Conservation (phyloP, 2,113 vertebrate genomes). For the Mionectes macconnelli region DNA sequence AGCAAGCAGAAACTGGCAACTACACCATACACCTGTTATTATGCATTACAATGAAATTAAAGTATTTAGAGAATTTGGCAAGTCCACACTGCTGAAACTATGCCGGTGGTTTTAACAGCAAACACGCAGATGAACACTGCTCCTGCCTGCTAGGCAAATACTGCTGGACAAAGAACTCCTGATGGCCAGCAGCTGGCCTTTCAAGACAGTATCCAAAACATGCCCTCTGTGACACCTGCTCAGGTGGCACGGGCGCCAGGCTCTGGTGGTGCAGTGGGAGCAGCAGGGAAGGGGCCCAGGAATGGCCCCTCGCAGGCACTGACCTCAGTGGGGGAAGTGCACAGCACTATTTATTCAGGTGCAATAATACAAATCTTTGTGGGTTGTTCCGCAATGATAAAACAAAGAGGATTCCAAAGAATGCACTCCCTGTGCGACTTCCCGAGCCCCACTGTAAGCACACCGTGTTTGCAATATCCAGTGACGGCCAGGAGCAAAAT, state of each 20-base stretch:
- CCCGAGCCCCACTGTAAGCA: constrained; percentile 57
- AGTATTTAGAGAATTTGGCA: constrained; percentile 80
- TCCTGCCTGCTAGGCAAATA: constrained; percentile 51
- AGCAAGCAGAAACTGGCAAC: constrained; percentile 58
- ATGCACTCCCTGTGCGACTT: constrained; percentile 79
- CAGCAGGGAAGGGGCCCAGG: constrained; percentile 24
- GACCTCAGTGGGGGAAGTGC: constrained; percentile 79
- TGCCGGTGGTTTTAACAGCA: constrained; percentile 44
- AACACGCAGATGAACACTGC: constrained; percentile 26
- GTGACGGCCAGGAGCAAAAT: constrained; percentile 53
- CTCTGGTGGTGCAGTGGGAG: constrained; percentile 32
- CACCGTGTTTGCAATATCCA: neutral
- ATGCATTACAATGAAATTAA: constrained; percentile 76
- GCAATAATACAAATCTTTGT: constrained; percentile 84
- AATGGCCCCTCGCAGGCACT: constrained; percentile 24
- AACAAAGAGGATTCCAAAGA: constrained; percentile 87
- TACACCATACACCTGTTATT: constrained; percentile 70
- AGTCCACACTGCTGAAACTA: constrained; percentile 49
- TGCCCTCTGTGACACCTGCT: constrained; percentile 48
- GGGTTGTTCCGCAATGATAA: constrained; percentile 80
- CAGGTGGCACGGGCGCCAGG: constrained; percentile 13
- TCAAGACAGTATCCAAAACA: constrained; percentile 67
- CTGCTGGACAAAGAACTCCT: constrained; percentile 18
- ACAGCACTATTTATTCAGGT: constrained; percentile 92
- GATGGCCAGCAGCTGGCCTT: constrained; percentile 52